A percentile compares a stretch with the other conserved stretches of the same genome.
These are phyloP conservation scores for Mastomys natalensis DNA, from an alignment of 2,113 vertebrate genomes.

Conservation along the genomic window DNA sequence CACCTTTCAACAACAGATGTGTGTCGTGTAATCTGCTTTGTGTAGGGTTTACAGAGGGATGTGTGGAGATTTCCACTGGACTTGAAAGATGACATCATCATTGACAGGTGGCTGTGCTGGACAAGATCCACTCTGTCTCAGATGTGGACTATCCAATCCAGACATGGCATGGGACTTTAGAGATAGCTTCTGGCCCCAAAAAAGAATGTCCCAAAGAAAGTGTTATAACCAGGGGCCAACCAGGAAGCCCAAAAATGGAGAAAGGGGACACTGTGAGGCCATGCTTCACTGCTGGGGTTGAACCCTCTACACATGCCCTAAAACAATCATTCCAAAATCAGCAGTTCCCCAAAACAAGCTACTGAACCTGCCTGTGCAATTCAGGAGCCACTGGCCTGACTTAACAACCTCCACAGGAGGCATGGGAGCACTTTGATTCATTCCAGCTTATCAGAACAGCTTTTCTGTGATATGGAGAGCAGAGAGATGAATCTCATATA, in stretches of 20 bases:
- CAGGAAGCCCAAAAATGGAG: background rate
- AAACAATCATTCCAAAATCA: background rate
- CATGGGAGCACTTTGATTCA: background rate
- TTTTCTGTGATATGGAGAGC: background rate
- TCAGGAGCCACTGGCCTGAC: background rate
- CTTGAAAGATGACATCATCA: background rate
- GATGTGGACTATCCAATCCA: too few relatives aligned
- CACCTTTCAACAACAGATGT: background rate
- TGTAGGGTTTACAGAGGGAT: background rate
- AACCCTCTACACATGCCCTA: background rate
- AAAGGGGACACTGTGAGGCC: background rate
- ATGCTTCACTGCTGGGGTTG: fast-evolving
- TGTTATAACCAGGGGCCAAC: fast-evolving
- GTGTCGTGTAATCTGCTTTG: background rate
- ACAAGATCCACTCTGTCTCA: background rate
- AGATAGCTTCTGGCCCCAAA: background rate
- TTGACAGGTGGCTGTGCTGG: background rate
- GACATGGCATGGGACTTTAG: background rate
- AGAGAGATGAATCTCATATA: too few relatives aligned
- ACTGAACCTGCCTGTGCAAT: fast-evolving
- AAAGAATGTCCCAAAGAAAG: background rate
- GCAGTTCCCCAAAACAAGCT: fast-evolving
- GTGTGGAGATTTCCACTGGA: background rate
- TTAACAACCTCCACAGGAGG: background rate
- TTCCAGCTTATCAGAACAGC: fast-evolving